These are phyloP conservation scores for Staurois parvus DNA, from an alignment of 2,797 vertebrate species.

Conservation along the genomic window DNA sequence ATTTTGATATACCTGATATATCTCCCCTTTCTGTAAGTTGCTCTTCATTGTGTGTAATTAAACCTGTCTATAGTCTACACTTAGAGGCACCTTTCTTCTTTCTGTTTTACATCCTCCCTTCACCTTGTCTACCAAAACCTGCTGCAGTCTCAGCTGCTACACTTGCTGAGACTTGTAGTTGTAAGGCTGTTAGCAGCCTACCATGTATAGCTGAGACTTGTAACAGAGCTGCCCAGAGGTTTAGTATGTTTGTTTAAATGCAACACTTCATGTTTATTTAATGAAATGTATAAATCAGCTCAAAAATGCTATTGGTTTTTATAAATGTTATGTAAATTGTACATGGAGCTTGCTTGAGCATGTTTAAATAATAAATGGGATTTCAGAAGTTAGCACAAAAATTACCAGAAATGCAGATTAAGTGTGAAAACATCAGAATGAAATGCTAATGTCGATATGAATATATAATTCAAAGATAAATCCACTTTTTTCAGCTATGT, in stretches of 20 bases:
- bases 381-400: conserved; percentile 27
- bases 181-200: background rate
- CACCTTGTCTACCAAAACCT: too few relatives aligned
- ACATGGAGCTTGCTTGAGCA: background rate
- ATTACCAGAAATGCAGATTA: conserved; percentile 11
- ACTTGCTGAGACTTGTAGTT: background rate
- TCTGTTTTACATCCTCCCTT: too few relatives aligned
- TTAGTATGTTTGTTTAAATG: background rate
- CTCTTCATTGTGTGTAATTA: too few relatives aligned
- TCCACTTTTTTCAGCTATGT: background rate
- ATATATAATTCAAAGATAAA: conserved; percentile 36
- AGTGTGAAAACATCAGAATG: conserved; percentile 7
- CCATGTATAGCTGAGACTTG: background rate
- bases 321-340: conserved; percentile 30
- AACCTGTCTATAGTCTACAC: too few relatives aligned
- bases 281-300: conserved; percentile 1
- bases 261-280: conserved; percentile 15
- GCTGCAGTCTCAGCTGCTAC: background rate
- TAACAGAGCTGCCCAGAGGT: background rate
- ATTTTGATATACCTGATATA: too few relatives aligned
- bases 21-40: too few relatives aligned
- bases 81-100: too few relatives aligned
- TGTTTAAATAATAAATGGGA: conserved; percentile 50
- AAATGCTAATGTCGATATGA: conserved; percentile 34
- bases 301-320: background rate